Evolutionary conservation across 2,797 vertebrate species (phyloP), one percentile per base, ranked within the genome.

Genomic region (Hafferia zeledoni): DNA sequence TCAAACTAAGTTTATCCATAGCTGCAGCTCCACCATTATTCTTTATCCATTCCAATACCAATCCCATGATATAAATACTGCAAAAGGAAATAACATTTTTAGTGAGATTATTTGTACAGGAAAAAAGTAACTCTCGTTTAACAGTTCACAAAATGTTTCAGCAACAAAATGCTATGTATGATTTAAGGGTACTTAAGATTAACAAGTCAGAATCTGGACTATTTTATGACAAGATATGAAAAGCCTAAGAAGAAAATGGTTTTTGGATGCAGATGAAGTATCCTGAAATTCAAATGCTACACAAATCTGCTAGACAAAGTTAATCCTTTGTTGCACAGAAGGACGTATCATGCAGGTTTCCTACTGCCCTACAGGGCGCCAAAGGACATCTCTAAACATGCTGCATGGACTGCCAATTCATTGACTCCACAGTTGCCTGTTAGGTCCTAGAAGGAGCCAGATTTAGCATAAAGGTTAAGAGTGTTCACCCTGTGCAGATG

Each of bases 11-110:
- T 57, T 94, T 97, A 93, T 99, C 98, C 99, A 99, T 99, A 86
- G 98, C 98, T 19, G 96, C 79, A 18, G 97, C 98, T 83, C 99
- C 99, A 0, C 99, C 99, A 1, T 98, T 99, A 96, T 98, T 99
- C 96, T 99, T 99, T 94, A 99, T 99, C 99, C 99, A 99, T 90
- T 99, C 99, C 94, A 99, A 97, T 67, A 99, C 99, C 97, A 99
- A 96, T 72, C 98, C 97, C 98, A 98, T 98, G 90, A 99, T 99
- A 85, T 99, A 99, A 97, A 99, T 99, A 96, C 99, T 99, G 65
- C 64, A 90, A 93, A 33, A 89, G 7, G 17, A 85, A 61, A 92
- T 9, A 91, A 92, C 1, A 67, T 60, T 74, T 83, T 57, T 47
- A 74, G 33, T 75, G 20, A 85, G 27, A 49, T 43, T 64, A 57